These are phyloP conservation scores for Stichodactyla mertensii DNA, from an alignment of 64 coral and sea anemone genomes.

Conservation along the genomic window DNA sequence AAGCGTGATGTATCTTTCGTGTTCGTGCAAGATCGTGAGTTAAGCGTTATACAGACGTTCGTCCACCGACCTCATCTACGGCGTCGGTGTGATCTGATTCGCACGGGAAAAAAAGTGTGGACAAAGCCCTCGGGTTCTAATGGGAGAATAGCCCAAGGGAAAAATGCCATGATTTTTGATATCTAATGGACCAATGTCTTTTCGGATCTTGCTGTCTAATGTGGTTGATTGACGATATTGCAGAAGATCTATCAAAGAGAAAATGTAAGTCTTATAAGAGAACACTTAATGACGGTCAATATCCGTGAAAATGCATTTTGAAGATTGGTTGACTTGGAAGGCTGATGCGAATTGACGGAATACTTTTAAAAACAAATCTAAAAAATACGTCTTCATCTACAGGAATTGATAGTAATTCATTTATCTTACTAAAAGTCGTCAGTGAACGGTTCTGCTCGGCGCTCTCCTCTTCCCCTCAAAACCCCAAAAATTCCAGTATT, in stretches of 20 bases:
- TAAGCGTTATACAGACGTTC: not conserved
- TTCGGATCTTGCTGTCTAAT: not conserved
- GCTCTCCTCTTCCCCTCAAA: not conserved
- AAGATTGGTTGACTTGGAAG: not conserved
- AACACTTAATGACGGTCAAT: not conserved
- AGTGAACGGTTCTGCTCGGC: not conserved
- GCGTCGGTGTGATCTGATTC: not conserved
- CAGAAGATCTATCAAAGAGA: not conserved
- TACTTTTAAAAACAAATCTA: constrained; percentile 2
- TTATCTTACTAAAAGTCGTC: not conserved
- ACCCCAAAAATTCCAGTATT: not conserved
- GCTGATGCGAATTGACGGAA: not conserved
- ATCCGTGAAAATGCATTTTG: not conserved
- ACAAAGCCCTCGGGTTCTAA: not conserved
- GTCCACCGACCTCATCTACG: not conserved
- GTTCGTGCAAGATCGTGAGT: not conserved
- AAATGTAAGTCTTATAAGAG: not conserved
- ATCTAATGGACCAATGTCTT: not conserved
- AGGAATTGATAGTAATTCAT: not conserved
- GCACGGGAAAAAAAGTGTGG: not conserved
- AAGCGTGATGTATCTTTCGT: not conserved
- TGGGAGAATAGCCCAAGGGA: not conserved
- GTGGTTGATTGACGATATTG: constrained; percentile 4
- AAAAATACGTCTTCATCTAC: not conserved
- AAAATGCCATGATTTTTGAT: not conserved